These are phyloP conservation scores for Heteractis magnifica DNA, from an alignment of 92 coral and sea anemone genomes.

Conservation along the genomic window DNA sequence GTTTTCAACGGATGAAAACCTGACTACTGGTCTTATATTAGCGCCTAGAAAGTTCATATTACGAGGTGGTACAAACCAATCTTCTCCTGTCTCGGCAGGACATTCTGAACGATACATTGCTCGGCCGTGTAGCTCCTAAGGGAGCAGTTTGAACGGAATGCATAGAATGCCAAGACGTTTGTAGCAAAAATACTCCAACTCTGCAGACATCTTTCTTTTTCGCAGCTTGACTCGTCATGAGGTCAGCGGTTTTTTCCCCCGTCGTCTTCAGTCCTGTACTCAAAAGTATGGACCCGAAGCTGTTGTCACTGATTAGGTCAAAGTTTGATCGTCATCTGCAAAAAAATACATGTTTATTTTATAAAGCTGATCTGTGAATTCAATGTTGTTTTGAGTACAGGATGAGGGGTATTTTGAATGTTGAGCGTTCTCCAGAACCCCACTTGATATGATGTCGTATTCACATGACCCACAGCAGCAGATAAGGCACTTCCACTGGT, in stretches of 20 bases:
- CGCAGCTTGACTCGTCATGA: conserved; percentile 30
- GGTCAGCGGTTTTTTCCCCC: conserved; percentile 19
- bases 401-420: not conserved
- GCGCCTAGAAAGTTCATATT: conserved; percentile 38
- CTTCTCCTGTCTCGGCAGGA: conserved; percentile 40
- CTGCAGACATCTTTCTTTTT: conserved; percentile 19
- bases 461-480: conserved; percentile 22
- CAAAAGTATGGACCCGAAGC: not conserved
- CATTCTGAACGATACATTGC: conserved; percentile 35
- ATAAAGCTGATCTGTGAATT: not conserved
- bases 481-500: not conserved
- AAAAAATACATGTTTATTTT: not conserved
- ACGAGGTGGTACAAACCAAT: conserved; percentile 22
- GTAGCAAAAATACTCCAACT: not conserved
- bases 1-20: conserved; percentile 6
- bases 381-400: not conserved
- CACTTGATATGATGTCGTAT: not conserved
- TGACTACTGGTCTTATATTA: conserved; percentile 18
- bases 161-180: conserved; percentile 12
- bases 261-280: not conserved
- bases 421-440: conserved; percentile 2
- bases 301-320: not conserved
- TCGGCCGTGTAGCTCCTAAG: conserved; percentile 30
- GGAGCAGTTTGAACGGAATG: conserved; percentile 32
- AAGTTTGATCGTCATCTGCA: not conserved